Evolutionary conservation across 2,888 invertebrate genomes (phyloP).

Genomic region (Eupeodes luniger): DNA sequence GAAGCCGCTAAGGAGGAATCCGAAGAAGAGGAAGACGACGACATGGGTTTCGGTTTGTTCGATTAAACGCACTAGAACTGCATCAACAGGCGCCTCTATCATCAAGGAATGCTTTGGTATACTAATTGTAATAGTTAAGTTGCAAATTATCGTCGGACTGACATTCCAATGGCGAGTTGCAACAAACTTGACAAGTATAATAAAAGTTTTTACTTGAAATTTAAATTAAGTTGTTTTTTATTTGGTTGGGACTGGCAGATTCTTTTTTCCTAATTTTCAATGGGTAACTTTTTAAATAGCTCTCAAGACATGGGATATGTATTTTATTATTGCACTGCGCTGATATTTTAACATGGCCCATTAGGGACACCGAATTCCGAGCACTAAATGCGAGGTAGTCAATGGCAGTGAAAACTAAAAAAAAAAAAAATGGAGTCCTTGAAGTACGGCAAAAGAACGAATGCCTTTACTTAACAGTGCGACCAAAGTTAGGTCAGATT

Average conservation of each 20-base stretch:
- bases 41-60: slow-evolving; percentile 99
- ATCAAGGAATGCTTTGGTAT: slow-evolving; percentile 48
- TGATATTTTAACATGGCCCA: too few relatives aligned
- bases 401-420: too few relatives aligned
- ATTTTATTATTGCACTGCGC: too few relatives aligned
- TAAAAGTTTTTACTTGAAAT: slow-evolving; percentile 66
- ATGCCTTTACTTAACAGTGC: too few relatives aligned
- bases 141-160: slow-evolving; percentile 83
- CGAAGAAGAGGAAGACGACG: slow-evolving; percentile 93
- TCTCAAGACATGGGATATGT: too few relatives aligned
- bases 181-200: slow-evolving; percentile 68
- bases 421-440: too few relatives aligned
- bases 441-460: too few relatives aligned
- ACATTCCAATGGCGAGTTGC: slow-evolving; percentile 84
- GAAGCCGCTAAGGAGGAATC: slow-evolving; percentile 93
- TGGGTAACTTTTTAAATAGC: too few relatives aligned
- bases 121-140: slow-evolving; percentile 49
- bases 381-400: too few relatives aligned
- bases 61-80: slow-evolving; percentile 86
- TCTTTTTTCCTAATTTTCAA: too few relatives aligned
- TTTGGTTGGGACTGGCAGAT: background rate
- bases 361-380: too few relatives aligned
- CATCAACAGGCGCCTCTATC: background rate
- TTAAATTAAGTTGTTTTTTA: background rate
- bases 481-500: too few relatives aligned